Conservation (phyloP, 2,113 vertebrate genomes). For the Brienomyrus brachyistius region DNA sequence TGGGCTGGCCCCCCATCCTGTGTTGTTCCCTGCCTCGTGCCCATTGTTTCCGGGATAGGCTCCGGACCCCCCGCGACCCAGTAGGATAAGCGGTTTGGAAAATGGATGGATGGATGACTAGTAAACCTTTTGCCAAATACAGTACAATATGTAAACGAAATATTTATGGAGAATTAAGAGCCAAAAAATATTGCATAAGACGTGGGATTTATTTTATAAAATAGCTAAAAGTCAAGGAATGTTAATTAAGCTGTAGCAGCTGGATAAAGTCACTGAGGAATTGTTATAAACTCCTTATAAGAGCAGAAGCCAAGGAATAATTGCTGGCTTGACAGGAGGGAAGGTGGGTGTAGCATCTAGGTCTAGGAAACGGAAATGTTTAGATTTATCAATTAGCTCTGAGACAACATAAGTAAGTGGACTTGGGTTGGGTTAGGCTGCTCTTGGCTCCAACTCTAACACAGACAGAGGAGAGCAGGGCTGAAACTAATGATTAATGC, state of each 20-base stretch:
- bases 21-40: too few species aligned
- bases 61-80: too few species aligned
- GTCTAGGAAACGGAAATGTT: not conserved
- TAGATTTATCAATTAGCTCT: slow-evolving; percentile 1
- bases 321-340: not conserved
- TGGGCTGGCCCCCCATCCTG: too few species aligned
- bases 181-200: not conserved
- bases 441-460: not conserved
- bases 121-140: not conserved
- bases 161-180: not conserved
- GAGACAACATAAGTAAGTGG: not conserved
- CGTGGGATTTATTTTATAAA: not conserved
- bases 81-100: too few species aligned
- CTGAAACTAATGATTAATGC: slow-evolving; percentile 8
- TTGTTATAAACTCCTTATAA: not conserved
- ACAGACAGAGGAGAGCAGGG: not conserved
- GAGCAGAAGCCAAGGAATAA: too few species aligned
- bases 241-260: not conserved
- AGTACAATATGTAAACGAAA: not conserved
- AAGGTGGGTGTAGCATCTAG: not conserved
- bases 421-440: not conserved
- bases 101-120: too few species aligned
- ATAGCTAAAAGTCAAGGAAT: not conserved
- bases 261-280: not conserved
- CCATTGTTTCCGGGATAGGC: too few species aligned